A percentile compares a stretch with the other conserved stretches of the same genome.
Evolutionary conservation across 2,113 vertebrate genomes (phyloP).

Genomic region (Syngnathus floridae): DNA sequence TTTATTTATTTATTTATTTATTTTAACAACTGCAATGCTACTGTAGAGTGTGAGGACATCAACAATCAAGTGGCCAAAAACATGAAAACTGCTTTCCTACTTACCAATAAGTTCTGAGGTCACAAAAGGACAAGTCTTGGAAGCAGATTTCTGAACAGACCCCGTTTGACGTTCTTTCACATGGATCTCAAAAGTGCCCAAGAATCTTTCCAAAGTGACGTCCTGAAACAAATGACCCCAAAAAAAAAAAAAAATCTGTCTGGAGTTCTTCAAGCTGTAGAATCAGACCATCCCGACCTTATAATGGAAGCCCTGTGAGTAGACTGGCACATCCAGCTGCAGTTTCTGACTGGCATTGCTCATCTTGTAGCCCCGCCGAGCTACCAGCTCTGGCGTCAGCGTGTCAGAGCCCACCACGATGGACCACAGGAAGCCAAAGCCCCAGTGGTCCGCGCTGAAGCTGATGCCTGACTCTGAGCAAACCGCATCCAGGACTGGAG

Average conservation of each 20-base stretch:
- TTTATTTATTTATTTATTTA: too few relatives aligned
- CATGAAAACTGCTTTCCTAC: neutral
- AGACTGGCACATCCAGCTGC: slow-evolving; percentile 52
- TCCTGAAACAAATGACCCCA: slow-evolving; percentile 24
- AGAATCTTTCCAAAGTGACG: slow-evolving; percentile 41
- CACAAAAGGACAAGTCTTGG: slow-evolving; percentile 47
- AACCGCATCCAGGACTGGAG: slow-evolving; percentile 20
- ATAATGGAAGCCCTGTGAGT: slow-evolving; percentile 51
- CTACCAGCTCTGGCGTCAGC: slow-evolving; percentile 54
- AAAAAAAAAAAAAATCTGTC: neutral
- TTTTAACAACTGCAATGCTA: too few relatives aligned
- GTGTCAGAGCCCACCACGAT: slow-evolving; percentile 20
- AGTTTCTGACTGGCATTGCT: slow-evolving; percentile 43
- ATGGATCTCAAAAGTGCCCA: slow-evolving; percentile 46
- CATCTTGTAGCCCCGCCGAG: slow-evolving; percentile 46
- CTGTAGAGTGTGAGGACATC: too few relatives aligned
- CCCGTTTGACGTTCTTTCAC: slow-evolving; percentile 13
- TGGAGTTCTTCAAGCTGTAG: neutral
- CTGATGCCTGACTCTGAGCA: slow-evolving; percentile 46
- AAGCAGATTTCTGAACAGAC: slow-evolving; percentile 2
- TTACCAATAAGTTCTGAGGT: slow-evolving; percentile 53
- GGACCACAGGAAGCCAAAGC: slow-evolving; percentile 50
- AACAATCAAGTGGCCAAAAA: neutral
- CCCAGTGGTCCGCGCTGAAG: slow-evolving; percentile 40
- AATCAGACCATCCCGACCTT: slow-evolving; percentile 27